These are phyloP conservation scores for Pitangus sulphuratus DNA, from an alignment of 2,797 vertebrate species.

Conservation along the genomic window DNA sequence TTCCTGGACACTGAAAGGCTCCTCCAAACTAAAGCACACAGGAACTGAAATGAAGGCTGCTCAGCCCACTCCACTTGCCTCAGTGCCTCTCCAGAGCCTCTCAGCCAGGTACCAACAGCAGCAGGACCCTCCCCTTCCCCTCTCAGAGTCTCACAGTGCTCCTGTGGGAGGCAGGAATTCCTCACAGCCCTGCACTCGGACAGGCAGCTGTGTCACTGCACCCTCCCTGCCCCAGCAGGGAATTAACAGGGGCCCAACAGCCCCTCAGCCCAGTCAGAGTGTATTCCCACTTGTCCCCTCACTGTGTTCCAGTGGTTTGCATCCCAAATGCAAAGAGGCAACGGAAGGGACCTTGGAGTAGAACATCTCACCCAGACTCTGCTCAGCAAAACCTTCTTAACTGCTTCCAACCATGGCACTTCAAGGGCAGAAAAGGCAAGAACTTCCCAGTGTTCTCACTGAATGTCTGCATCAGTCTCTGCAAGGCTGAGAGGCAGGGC, in stretches of 20 bases:
- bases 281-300: background rate
- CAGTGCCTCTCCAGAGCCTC: background rate
- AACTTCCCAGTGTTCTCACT: background rate
- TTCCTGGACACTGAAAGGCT: background rate
- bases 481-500: background rate
- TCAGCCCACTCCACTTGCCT: background rate
- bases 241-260: background rate
- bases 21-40: background rate
- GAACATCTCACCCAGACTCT: background rate
- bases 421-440: background rate
- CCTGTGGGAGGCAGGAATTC: background rate
- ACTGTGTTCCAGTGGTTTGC: rapidly evolving
- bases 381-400: background rate
- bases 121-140: background rate
- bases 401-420: background rate
- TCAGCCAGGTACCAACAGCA: background rate
- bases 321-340: background rate
- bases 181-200: background rate
- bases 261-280: background rate
- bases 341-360: background rate
- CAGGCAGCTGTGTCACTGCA: background rate
- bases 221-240: background rate
- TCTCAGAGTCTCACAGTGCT: background rate
- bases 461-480: too few relatives aligned
- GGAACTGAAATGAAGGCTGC: background rate